Conservation (phyloP, 2,113 vertebrate genomes). For the Clarias gariepinus region DNA sequence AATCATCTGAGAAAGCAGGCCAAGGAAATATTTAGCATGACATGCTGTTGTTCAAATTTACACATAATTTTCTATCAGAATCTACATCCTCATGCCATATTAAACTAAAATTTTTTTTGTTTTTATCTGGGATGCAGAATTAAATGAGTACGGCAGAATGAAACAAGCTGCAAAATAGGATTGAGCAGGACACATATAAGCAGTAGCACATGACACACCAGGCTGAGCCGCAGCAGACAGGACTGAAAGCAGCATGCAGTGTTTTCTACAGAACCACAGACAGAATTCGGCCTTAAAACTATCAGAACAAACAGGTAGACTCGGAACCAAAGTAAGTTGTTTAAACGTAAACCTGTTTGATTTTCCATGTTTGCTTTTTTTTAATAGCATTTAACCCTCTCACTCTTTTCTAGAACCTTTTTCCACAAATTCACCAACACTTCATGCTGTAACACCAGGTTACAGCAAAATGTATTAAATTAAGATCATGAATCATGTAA, state of each 20-base stretch:
- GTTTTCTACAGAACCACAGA: background rate
- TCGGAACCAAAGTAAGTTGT: background rate
- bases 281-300: background rate
- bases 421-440: background rate
- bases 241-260: conserved; percentile 16
- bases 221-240: background rate
- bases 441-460: too few species aligned
- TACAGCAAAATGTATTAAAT: background rate
- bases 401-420: background rate
- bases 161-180: background rate
- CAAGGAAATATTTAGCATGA: background rate
- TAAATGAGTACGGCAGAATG: background rate
- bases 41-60: background rate
- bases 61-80: background rate
- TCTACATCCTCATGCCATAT: background rate
- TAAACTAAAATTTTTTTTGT: too few species aligned
- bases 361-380: background rate
- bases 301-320: background rate
- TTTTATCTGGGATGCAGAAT: background rate
- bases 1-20: background rate
- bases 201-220: conserved; percentile 1
- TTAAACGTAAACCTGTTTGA: too few species aligned
- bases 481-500: background rate
- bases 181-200: background rate
- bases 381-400: background rate